Percentiles rank a stretch among this genome's conserved stretches.
Conservation (phyloP, 2,888 invertebrate species). For the Lacanobia wlatinum region DNA sequence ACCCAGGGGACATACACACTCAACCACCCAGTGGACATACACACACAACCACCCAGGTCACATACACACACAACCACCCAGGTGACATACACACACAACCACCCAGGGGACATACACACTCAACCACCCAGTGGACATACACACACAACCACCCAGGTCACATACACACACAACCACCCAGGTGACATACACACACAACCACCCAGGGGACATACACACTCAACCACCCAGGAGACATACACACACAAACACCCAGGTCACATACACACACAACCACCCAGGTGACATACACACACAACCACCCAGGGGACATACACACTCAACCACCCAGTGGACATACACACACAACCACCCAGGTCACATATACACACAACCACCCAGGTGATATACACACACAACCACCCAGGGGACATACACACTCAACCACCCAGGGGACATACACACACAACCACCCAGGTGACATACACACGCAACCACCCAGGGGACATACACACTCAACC, state of each 20-base stretch:
- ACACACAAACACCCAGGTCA: no score
- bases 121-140: background rate
- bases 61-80: background rate
- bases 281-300: no score
- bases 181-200: slow-evolving; percentile 57
- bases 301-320: slow-evolving; percentile 62
- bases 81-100: background rate
- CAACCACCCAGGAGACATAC: no score
- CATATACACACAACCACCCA: background rate
- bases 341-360: no score
- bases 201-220: background rate
- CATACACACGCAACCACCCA: background rate
- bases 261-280: background rate
- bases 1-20: background rate
- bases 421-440: slow-evolving; percentile 64
- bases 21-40: no score
- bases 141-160: background rate
- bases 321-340: background rate
- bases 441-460: background rate
- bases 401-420: no score
- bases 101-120: no score
- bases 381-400: background rate
- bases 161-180: slow-evolving; percentile 61
- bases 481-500: background rate
- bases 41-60: slow-evolving; percentile 68